Evolutionary conservation across 2,888 invertebrate species (phyloP), one percentile per base, ranked within the genome.

Genomic region (Nesidiocoris tenuis): DNA sequence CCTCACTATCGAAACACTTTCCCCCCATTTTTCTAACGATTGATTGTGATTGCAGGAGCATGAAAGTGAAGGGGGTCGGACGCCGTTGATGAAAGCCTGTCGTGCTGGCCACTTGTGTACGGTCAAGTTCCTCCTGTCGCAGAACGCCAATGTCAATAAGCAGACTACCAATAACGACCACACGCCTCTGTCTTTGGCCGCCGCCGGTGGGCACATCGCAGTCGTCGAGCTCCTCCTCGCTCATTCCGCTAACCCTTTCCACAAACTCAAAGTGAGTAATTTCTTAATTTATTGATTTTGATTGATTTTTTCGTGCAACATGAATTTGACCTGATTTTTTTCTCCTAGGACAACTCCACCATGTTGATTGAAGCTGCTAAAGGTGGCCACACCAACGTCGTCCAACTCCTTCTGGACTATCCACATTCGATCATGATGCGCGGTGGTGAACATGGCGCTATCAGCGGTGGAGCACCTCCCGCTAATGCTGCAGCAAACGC

Each of bases 311-410:
- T 9, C 17, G 9, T 7, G 9, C 7, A 61, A 61, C 9, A 61
- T 19, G 17, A 61, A 61, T n/a, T n/a, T 61, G 18, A 74, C 17
- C 23, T 74, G 12, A 39, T 39, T 24, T 74, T 72, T 54, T 75
- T 64, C 81, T 83, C 16, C 81, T 90, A 89, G 70, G 98, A 99
- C 86, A 97, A 97, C 84, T 96, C 96, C 78, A 98, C 97, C 74
- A 98, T 98, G 92, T 88, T 99, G 80, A 98, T 99, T 81, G 98
- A 99, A 85, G 98, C 98, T 68, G 94, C 98, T 65, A 97, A 97
- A 85, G 97, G 98, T 67, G 98, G 98, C 0, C 98, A 98, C 85
- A 96, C 96, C 21, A 91, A 90, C 80, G 96, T 99, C 76, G 98
- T 98, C 77, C 95, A 96, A 85, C 86, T 98, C 81, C 86, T 99